These are phyloP conservation scores for Noctua pronuba DNA, from an alignment of 2,888 invertebrate genomes.

Conservation along the genomic window DNA sequence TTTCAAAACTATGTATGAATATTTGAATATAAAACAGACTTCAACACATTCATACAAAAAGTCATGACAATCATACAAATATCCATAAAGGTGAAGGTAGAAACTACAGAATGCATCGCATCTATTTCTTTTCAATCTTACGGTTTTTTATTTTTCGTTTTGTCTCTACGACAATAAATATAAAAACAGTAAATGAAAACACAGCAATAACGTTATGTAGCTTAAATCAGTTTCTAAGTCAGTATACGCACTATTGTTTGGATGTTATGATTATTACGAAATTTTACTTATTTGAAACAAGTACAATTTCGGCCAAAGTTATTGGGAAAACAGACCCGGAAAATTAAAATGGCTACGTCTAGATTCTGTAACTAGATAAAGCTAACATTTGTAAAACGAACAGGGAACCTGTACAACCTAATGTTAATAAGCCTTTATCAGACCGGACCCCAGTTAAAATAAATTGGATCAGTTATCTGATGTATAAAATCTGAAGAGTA, in stretches of 20 bases:
- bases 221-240: background rate
- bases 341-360: slow-evolving; percentile 14
- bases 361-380: slow-evolving; percentile 34
- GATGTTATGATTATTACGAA: background rate
- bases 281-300: background rate
- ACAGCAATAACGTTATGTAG: background rate
- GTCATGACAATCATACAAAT: no score
- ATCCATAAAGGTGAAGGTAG: background rate
- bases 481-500: slow-evolving; percentile 37
- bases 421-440: slow-evolving; percentile 52
- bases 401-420: slow-evolving; percentile 31
- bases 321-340: background rate
- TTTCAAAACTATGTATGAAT: no score
- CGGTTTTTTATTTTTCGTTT: background rate
- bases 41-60: no score
- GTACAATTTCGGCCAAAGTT: background rate
- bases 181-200: background rate
- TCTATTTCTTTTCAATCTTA: background rate
- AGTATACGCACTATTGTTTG: background rate
- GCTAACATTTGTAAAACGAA: slow-evolving; percentile 26
- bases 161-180: background rate
- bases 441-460: slow-evolving; percentile 53
- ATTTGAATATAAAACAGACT: no score
- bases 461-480: slow-evolving; percentile 62
- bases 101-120: background rate